Evolutionary conservation across 30 jellyfish, hydroid and myxozoan genomes (phyloP), one percentile per base, ranked within the genome.

Genomic region (Aurelia sp.): DNA sequence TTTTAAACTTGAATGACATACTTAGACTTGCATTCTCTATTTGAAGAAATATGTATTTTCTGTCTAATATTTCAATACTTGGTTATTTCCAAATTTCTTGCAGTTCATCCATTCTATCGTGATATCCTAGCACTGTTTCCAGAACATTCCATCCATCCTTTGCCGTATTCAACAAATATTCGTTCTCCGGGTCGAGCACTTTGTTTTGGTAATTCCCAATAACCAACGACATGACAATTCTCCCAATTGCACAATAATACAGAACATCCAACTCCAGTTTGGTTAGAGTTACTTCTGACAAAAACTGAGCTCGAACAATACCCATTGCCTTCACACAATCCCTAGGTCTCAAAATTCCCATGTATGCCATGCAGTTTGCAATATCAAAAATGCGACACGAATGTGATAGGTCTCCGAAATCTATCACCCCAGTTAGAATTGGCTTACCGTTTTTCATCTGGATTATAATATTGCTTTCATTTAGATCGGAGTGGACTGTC

Each of bases 281-380:
- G 4, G 67, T 30, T 33, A 82, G 7, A 7, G 22, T 62, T 5
- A 47, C 15, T 21, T 58, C 77, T 9, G 85, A 66, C 5, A 82
- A 13, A 50, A 22, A 82, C 11, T 84, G 85, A 12, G 84, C 20
- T 30, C 71, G 53, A 12, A 82, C 59, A 15, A 68, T 22, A 13
- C 85, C 85, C 57, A 76, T 53, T 15, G 59, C 91, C 6, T 17
- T 44, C 13, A 82, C 10, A 17, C 41, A 52, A 55, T 69, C 58
- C 3, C 63, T 44, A 44, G 13, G 55, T 11, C 79, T 22, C 77
- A 21, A n/a, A 50, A 71, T 51, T 13, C 85, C 84, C 19, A 22
- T 41, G 19, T 82, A 67, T 2, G 91, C 71, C 91, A 82, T 82
- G 64, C 91, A 82, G 77, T 58, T 82, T 18, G 79, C 85, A 13